Conservation (phyloP, 2,797 vertebrate genomes). For the Acomys russatus region DNA sequence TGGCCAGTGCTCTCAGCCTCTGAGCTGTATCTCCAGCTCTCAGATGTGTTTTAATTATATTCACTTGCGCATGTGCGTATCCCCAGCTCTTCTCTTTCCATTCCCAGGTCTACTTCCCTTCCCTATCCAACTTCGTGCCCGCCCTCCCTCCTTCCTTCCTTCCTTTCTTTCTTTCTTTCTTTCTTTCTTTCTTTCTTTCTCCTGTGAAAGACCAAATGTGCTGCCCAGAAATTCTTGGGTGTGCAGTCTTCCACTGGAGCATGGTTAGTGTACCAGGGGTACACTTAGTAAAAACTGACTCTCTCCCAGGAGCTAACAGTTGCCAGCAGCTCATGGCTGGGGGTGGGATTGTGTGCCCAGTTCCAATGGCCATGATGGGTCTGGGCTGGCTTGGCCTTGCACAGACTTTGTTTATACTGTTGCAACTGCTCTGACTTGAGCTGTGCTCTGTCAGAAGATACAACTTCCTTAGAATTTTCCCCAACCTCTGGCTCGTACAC, state of each 20-base stretch:
- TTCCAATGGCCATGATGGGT: background rate
- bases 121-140: background rate
- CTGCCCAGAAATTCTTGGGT: background rate
- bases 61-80: background rate
- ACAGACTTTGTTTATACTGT: background rate
- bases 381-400: background rate
- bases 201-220: background rate
- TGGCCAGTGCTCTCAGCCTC: too few species aligned
- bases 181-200: background rate
- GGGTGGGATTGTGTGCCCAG: background rate
- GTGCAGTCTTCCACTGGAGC: background rate
- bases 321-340: background rate
- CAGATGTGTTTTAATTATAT: background rate
- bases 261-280: too few species aligned
- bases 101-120: background rate
- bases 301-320: background rate
- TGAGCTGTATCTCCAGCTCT: too few species aligned
- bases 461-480: background rate
- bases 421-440: background rate
- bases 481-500: background rate
- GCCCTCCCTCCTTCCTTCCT: too few species aligned
- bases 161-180: background rate
- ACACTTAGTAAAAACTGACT: background rate
- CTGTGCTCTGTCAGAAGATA: background rate
- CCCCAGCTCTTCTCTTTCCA: too few species aligned